Evolutionary conservation across 92 coral and sea anemone species (phyloP), one percentile per base, ranked within the genome.

Genomic region (Anthopleura xanthogrammica): DNA sequence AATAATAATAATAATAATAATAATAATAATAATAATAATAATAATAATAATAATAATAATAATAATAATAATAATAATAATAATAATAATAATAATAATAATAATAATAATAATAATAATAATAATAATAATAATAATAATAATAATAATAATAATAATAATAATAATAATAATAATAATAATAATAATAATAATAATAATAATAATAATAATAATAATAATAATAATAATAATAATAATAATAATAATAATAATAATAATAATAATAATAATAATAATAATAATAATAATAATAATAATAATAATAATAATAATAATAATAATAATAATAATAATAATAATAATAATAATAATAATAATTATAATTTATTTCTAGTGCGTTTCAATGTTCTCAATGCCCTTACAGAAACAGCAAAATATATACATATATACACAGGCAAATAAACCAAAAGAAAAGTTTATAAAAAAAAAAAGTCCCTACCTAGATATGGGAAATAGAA

Each of bases 111-210:
- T 83, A 57, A 83, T 80, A 83, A 73, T 83, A 43, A 74, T 80
- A 73, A 83, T 83, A 71, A 74, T 80, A 83, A 73, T 83, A 71
- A 74, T 80, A 74, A 83, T 83, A 71, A 74, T 80, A 83, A 73
- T 74, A 52, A 83, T 79, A 74, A 73, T 83, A 57, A 83, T 70
- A 83, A 43, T 74, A 71, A 83, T 43, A 54, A 83, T 74, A 80
- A 57, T 16, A 65, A 65, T 79, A 43, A 73, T 72, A 77, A 50
- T 77, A 74, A 73, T 72, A 65, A 73, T 57, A 52, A 74, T 72
- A 79, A 83, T 79, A 52, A 83, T 2, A 79, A 77, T 54, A 52
- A 77, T 77, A 64, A 52, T 64, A 52, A 24, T 77, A 64, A 4
- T 64, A 52, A 77, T 77, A 64, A 77, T 64, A 52, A 77, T 77